A percentile compares a stretch with the other conserved stretches of the same genome.
phyloP scores from a whole-genome alignment of 2,888 invertebrate genomes.

The Chironomus riparius region DNA sequence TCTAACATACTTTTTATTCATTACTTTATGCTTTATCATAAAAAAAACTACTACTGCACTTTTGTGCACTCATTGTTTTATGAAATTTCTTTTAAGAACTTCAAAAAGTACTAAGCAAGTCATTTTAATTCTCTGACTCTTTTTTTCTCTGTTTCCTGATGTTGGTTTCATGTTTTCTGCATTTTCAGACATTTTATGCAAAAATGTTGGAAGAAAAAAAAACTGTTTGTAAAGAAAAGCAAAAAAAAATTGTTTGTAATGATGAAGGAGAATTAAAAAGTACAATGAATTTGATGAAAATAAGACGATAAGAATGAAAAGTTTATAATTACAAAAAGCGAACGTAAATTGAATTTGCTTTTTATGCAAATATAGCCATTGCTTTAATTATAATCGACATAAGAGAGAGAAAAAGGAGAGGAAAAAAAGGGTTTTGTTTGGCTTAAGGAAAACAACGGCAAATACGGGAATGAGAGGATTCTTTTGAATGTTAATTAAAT shows the following conservation, averaged over 20 bases:
- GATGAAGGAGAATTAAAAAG: constrained; percentile 3
- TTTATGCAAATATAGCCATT: constrained; percentile 21
- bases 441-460: neutral
- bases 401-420: neutral
- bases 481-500: neutral
- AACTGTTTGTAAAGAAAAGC: neutral
- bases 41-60: too few relatives aligned
- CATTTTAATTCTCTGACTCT: neutral
- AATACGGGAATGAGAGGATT: neutral
- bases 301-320: constrained; percentile 24
- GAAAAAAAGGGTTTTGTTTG: neutral
- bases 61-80: too few relatives aligned
- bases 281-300: constrained; percentile 23
- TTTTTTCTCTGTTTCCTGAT: neutral
- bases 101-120: neutral
- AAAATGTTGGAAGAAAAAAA: neutral
- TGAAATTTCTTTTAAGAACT: neutral
- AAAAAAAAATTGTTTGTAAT: neutral
- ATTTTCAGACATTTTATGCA: neutral
- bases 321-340: constrained; percentile 25
- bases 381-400: constrained; percentile 8
- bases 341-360: constrained; percentile 21
- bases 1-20: too few relatives aligned
- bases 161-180: neutral
- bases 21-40: too few relatives aligned